Evolutionary conservation across 1,140 invertebrate species (phyloP), one percentile per base, ranked within the genome.

Genomic region (Euschistus heros): DNA sequence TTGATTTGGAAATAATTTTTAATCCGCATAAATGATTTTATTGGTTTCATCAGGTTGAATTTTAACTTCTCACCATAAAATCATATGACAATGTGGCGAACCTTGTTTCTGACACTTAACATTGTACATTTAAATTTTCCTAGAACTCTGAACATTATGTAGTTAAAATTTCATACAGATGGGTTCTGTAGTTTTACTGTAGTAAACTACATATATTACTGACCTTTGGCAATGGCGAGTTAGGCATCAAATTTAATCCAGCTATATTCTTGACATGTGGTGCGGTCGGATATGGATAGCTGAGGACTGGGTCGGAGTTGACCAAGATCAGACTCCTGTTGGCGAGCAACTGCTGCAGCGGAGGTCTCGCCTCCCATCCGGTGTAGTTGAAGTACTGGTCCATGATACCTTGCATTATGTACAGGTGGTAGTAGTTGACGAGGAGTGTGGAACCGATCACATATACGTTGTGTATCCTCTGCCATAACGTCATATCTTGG

Each of bases 231-330:
- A 76, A 65, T n/a, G 71, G 68, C 64, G 73, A 68, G 8, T 67
- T 44, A 0, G 69, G 68, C 62, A 66, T 66, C 1, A 74, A 65
- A 59, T 76, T 72, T 27, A 76, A 64, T 10, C 74, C 73, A 26
- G 70, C 74, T n/a, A 75, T 67, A 65, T 73, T 68, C 47, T 73
- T 75, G 0, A 74, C 71, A 20, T 75, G 72, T 3, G 71, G 68
- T 22, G 71, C 50, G 14, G 72, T 68, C 0, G 77, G 76, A 33
- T 57, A 63, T 0, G 65, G 47, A 47, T 68, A 68, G 18, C 59
- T 62, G 18, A 66, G 73, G 37, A 76, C 75, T 64, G 77, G 75
- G 17, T 76, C 73, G 22, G 68, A 67, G 59, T 76, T 71, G 1
- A 69, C 52, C 7, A 72, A 26, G 17, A 70, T 59, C 17, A 72